Percentiles rank a stretch among this genome's conserved stretches.
phyloP scores from a whole-genome alignment of 1,140 invertebrate species.

The Whitmania pigra region DNA sequence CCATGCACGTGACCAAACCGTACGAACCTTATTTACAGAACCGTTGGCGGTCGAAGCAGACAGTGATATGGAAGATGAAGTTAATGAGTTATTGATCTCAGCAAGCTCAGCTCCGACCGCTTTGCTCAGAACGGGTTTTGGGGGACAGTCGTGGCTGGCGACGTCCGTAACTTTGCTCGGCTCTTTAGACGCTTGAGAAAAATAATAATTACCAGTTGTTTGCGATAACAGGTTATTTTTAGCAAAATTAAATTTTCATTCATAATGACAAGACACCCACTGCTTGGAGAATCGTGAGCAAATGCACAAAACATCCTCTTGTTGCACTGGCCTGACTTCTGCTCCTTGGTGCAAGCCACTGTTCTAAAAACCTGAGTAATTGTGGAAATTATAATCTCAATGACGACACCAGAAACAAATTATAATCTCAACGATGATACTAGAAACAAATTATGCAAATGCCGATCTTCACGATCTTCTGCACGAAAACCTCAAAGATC shows the following conservation, averaged over 20 bases:
- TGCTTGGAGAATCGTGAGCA: constrained; percentile 56
- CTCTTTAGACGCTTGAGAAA: neutral
- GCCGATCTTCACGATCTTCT: neutral
- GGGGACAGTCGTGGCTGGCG: neutral
- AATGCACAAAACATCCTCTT: constrained; percentile 96
- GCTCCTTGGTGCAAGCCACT: constrained; percentile 94
- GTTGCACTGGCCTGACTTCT: constrained; percentile 90
- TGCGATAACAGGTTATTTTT: neutral
- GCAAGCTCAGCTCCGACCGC: neutral
- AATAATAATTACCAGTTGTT: neutral
- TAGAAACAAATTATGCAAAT: neutral
- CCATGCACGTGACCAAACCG: no score
- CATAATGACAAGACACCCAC: no score
- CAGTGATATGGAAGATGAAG: no score
- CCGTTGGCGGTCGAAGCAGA: no score
- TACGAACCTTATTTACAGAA: no score
- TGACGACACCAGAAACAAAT: neutral
- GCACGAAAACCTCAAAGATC: neutral
- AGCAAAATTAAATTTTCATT: neutral
- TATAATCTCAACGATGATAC: neutral
- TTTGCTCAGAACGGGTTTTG: neutral
- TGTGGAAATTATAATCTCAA: neutral
- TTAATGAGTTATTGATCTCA: no score
- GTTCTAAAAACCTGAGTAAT: constrained; percentile 79
- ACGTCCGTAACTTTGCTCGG: neutral